Evolutionary conservation across 92 coral and sea anemone species (phyloP), one percentile per base, ranked within the genome.

Genomic region (Parazoanthus darwini): DNA sequence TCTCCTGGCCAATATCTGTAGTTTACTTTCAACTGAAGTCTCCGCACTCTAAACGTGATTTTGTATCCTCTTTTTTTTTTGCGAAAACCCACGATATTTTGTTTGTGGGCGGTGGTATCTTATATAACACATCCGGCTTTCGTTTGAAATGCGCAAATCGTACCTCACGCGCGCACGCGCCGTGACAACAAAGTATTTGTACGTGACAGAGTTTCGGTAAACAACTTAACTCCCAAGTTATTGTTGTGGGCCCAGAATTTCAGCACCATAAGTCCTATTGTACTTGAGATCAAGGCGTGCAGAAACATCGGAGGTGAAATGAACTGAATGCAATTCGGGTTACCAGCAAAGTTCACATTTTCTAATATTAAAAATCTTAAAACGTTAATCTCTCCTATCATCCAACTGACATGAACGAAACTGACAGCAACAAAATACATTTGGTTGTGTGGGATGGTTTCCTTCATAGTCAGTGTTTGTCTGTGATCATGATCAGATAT

Each of bases 141-240:
- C 70, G 8, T 63, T 18, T 63, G 26, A 23, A 63, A 26, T 63
- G 70, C 70, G 70, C 66, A 58, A 58, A 58, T 58, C 9, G 51
- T 48, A 48, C 70, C 70, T 63, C n/a, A 63, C n/a, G 26, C 70
- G 59, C 59, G 59, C 70, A 14, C 23, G 23, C 66, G 66, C 23
- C 23, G 66, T 14, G 25, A 63, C 70, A 63, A 22, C 70, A 9
- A 20, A 35, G 54, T 42, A 48, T 74, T n/a, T 48, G 82, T 43
- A 79, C 82, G 82, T 79, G 82, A 79, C 56, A 23, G 39, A 3
- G 65, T 18, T 50, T 46, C 33, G 39, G 67, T 42, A 79, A 79
- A 79, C 82, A 50, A 46, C 70, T 16, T 5, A 63, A 20, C 68
- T 63, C 68, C 20, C n/a, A 63, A 23, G 26, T 20, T 58, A 14